Base-by-base conservation (phyloP, 2,797 vertebrate genomes). In the Melanogrammus aeglefinus region DNA sequence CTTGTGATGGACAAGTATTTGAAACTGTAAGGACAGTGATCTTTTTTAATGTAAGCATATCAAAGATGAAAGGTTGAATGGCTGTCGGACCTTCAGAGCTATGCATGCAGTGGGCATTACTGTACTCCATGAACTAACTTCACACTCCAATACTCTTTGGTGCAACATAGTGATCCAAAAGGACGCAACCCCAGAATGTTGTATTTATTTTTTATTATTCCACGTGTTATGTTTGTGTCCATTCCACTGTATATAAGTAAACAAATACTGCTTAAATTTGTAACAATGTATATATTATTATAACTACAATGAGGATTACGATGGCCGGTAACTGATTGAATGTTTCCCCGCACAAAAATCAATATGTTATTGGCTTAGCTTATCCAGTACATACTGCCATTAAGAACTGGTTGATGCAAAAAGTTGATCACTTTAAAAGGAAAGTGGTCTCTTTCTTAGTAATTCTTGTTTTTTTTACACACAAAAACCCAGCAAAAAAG, bases 401-500 rank as follows among this genome's bases (percentile, higher is more conserved):
- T 16, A 78, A 31, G 57, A 73, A 79, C 78, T 80, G 81, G 86
- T 81, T 44, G 71, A 86, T 81, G 77, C 75, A 41, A 80, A 78
- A 90, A 85, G 83, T 84, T 82, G 0, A 85, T 78, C 35, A 63
- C n/a, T 24, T 63, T 63, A 75, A 41, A 78, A 74, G 31, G 39
- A 24, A 57, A 47, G 75, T 36, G 69, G 63, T 24, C 4, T 80
- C 78, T 69, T 77, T 71, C 31, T 29, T 3, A 31, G 1, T 1
- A 69, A 69, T 69, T 1, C 12, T 91, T n/a, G n/a, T n/a, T 88
- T 92, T 94, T 94, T 95, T 94, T 91, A 86, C 95, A 95, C 92
- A 94, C 94, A 93, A 83, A 88, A 88, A 87, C 81, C 88, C 3
- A 16, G 77, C 69, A 75, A 88, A 87, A 78, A 91, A 72, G 89